Evolutionary conservation across 2,113 vertebrate species (phyloP).

Genomic region (Marmota flaviventris): DNA sequence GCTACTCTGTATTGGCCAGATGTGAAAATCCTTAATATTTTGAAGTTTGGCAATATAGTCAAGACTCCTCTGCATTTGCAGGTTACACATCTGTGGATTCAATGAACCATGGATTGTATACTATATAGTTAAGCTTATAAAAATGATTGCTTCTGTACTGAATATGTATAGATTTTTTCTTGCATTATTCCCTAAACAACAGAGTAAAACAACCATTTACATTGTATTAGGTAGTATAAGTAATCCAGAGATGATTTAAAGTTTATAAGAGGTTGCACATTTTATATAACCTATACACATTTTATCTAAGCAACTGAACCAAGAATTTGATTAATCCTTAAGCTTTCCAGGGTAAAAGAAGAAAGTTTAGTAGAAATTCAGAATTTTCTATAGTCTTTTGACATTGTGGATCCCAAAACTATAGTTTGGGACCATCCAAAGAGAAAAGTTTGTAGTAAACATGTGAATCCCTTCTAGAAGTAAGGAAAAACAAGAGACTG

Average conservation of each 20-base stretch:
- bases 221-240: background rate
- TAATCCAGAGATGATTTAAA: background rate
- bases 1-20: background rate
- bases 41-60: background rate
- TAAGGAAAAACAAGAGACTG: background rate
- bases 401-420: background rate
- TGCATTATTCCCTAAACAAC: background rate
- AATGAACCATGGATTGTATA: no score
- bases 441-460: background rate
- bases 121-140: background rate
- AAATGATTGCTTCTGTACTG: background rate
- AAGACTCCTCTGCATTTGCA: background rate
- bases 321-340: slow-evolving; percentile 41
- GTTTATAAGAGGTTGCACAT: background rate
- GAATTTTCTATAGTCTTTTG: background rate
- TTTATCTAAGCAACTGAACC: background rate
- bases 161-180: background rate
- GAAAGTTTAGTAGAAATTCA: slow-evolving; percentile 9
- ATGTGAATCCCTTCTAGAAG: background rate
- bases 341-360: background rate
- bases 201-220: background rate
- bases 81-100: background rate
- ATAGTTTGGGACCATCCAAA: background rate
- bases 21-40: background rate
- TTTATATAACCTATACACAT: background rate